phyloP scores from a whole-genome alignment of 2,888 invertebrate species.

The Caradrina clavipalpis region DNA sequence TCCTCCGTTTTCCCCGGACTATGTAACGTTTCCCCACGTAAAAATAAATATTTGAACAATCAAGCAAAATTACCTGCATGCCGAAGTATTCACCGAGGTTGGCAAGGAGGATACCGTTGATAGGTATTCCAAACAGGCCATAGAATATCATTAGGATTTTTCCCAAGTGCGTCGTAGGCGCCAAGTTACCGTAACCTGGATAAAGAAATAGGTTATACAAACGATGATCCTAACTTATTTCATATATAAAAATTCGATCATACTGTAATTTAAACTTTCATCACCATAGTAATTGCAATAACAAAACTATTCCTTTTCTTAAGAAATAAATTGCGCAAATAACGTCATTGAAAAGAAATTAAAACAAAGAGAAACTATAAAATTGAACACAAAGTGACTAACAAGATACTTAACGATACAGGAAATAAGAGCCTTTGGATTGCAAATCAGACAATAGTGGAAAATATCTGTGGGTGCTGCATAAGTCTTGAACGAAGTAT shows the following conservation, averaged over 20 bases:
- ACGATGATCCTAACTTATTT: background rate
- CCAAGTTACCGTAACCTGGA: constrained; percentile 96
- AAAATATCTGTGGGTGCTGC: constrained; percentile 33
- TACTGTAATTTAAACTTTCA: background rate
- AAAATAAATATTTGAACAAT: no score
- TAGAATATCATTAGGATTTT: constrained; percentile 97
- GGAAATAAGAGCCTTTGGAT: constrained; percentile 37
- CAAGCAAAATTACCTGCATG: constrained; percentile 91
- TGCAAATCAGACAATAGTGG: constrained; percentile 37
- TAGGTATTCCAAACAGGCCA: constrained; percentile 96
- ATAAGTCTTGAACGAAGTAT: constrained; percentile 33
- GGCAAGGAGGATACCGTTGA: constrained; percentile 95
- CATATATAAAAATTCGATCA: background rate
- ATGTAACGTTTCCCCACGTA: no score
- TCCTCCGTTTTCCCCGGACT: no score
- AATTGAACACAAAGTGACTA: constrained; percentile 37
- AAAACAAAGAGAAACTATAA: constrained; percentile 42
- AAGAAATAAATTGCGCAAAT: constrained; percentile 9
- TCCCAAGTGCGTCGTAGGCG: constrained; percentile 95
- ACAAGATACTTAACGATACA: constrained; percentile 37
- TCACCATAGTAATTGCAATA: constrained; percentile 10
- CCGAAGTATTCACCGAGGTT: constrained; percentile 97
- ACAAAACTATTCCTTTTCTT: background rate
- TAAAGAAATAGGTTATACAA: background rate
- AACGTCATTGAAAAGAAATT: constrained; percentile 26